Evolutionary conservation across 2,888 invertebrate genomes (phyloP).

Genomic region (Tortrix viridana): DNA sequence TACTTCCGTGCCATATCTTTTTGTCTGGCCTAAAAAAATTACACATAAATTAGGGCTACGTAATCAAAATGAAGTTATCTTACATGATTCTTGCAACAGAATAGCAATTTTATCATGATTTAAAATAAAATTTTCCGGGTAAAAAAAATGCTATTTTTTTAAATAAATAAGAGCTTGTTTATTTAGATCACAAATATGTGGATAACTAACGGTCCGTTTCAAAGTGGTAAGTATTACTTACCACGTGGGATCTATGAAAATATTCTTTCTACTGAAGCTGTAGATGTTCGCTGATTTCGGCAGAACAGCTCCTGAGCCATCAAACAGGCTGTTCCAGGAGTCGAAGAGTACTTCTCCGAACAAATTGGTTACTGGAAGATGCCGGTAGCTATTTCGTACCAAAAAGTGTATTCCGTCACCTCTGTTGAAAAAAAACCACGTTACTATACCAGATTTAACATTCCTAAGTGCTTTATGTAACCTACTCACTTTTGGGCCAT

Average conservation of each 20-base stretch:
- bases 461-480: neutral
- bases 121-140: too few relatives aligned
- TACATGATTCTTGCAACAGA: too few relatives aligned
- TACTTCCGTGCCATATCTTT: constrained; percentile 69
- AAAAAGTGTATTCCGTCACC: constrained; percentile 52
- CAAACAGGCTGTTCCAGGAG: constrained; percentile 67
- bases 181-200: too few relatives aligned
- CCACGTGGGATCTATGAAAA: constrained; percentile 64
- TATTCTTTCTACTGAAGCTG: constrained; percentile 65
- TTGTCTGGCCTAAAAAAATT: constrained; percentile 59
- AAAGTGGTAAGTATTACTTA: constrained; percentile 48
- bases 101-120: too few relatives aligned
- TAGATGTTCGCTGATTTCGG: constrained; percentile 52
- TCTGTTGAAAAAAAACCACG: constrained; percentile 46
- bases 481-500: too few relatives aligned
- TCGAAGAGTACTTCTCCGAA: constrained; percentile 59
- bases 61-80: neutral
- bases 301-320: constrained; percentile 57
- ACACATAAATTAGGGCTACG: constrained; percentile 13
- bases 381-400: constrained; percentile 48
- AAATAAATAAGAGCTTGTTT: too few relatives aligned
- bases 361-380: constrained; percentile 61
- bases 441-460: neutral
- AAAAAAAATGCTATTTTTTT: too few relatives aligned
- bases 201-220: too few relatives aligned